Evolutionary conservation across 2,113 vertebrate genomes (phyloP), one percentile per base, ranked within the genome.

Genomic region (Phainopepla nitens): DNA sequence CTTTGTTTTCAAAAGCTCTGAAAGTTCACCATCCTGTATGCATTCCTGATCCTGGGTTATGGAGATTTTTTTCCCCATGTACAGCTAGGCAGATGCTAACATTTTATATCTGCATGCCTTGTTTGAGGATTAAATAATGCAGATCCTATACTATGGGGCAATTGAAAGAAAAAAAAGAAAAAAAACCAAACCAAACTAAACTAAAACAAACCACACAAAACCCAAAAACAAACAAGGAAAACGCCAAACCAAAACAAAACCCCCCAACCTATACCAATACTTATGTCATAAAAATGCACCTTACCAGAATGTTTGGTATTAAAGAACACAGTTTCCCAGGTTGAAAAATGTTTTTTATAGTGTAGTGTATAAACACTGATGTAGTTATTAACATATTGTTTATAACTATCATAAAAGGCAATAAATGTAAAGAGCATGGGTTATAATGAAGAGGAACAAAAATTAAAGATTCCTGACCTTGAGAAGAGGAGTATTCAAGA

Each of bases 201-300:
- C 4, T 5, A 35, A n/a, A 47, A 0, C 18, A 50, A 70, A 53
- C 7, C 31, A 21, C 15, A 19, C 6, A 20, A 71, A 61, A 4
- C 6, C 39, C 18, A 10, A 73, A 56, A 64, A 15, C 3, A 56
- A 64, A 50, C 21, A 70, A 64, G 17, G 10, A 49, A 65, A 57
- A 75, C 49, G 6, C 35, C 35, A 75, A 85, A 41, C 2, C 15
- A 56, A 73, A 84, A 3, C 5, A 54, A 47, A 11, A 8, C 0
- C 9, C 18, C 16, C 8, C 33, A 4, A 12, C 1, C 1, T 19
- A 29, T 17, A 6, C 13, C 22, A 10, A 10, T 61, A 17, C 2
- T 77, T 73, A 24, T 7, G 19, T 60, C 65, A 18, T 64, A 65
- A 57, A 90, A 87, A 65, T 47, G 8, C 15, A 23, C 33, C 22